Evolutionary conservation across 2,113 vertebrate genomes (phyloP), one percentile per base, ranked within the genome.

Genomic region (Shinisaurus crocodilurus): DNA sequence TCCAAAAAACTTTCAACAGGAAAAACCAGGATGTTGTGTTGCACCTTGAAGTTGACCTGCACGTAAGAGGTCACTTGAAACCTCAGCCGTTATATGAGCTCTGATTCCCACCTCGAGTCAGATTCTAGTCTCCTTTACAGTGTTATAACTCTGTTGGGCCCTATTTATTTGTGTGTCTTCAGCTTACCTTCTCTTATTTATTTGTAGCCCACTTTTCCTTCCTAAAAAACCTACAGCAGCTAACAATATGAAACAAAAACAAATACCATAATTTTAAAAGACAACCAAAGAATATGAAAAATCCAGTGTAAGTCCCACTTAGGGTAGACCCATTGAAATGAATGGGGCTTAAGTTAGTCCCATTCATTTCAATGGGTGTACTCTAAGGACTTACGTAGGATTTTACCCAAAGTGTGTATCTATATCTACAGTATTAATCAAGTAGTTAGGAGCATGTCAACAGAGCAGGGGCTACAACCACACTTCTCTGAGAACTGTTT

Each of bases 91-190:
- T 67, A 77, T 34, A n/a, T 32, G 37, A 79, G 86, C 57, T 79
- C 37, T 65, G 37, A 45, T 65, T 87, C 57, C 86, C 60, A 79
- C 74, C 40, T 37, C 3, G 29, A 79, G 60, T 77, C 74, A 77
- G 72, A 57, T 77, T 87, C 86, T 87, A 23, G 37, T 77, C 86
- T 87, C 72, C 34, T 63, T 87, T 77, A 87, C 54, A 63, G 23
- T 60, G n/a, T 54, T 27, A 77, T 60, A 16, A 76, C 72, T 29
- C 72, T 20, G 12, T 43, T 87, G 86, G 25, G 6, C n/a, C 86
- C 50, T 87, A 57, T 77, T 63, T 63, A 54, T 25, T 6, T 34
- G 7, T 54, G 15, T 54, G 25, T 4, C 48, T 85, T 29, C 5
- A 45, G 25, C 43, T 65, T 25, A 54, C 54, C 27, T 72, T 72